phyloP scores from a whole-genome alignment of 2,113 vertebrate genomes.

The Bos indicus region DNA sequence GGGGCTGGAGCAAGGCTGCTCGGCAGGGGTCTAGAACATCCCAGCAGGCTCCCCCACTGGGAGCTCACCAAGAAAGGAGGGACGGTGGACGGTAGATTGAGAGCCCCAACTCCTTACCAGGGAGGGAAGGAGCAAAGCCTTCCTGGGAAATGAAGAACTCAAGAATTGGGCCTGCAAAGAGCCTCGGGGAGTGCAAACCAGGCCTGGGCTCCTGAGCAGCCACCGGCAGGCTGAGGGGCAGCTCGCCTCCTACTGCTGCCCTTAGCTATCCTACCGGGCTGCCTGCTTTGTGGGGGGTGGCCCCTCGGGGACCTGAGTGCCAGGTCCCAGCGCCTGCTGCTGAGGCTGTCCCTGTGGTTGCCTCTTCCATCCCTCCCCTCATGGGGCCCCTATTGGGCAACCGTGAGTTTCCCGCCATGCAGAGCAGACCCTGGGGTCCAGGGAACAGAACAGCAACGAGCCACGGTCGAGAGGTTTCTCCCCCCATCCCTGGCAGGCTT shows the following conservation, averaged over 20 bases:
- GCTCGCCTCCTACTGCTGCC: fast-evolving
- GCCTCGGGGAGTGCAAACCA: fast-evolving
- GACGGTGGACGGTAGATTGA: fast-evolving
- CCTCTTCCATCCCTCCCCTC: neutral
- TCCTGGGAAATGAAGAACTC: fast-evolving
- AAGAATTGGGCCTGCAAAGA: fast-evolving
- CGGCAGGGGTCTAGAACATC: neutral
- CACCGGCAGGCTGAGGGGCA: fast-evolving
- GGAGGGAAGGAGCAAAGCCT: neutral
- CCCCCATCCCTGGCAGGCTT: fast-evolving
- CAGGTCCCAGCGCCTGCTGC: neutral
- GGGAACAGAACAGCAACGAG: neutral
- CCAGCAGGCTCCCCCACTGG: neutral
- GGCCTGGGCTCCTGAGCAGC: neutral
- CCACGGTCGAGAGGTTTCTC: fast-evolving
- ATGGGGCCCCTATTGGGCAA: fast-evolving
- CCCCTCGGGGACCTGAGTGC: neutral
- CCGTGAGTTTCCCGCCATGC: fast-evolving
- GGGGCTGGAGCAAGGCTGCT: neutral
- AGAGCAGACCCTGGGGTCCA: neutral
- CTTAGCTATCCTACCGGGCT: neutral
- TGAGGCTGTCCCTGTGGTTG: fast-evolving
- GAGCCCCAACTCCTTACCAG: fast-evolving
- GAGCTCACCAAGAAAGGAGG: neutral
- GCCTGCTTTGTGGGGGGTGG: neutral